Evolutionary conservation across 1,140 invertebrate genomes (phyloP).

Genomic region (Eriocheir sinensis): DNA sequence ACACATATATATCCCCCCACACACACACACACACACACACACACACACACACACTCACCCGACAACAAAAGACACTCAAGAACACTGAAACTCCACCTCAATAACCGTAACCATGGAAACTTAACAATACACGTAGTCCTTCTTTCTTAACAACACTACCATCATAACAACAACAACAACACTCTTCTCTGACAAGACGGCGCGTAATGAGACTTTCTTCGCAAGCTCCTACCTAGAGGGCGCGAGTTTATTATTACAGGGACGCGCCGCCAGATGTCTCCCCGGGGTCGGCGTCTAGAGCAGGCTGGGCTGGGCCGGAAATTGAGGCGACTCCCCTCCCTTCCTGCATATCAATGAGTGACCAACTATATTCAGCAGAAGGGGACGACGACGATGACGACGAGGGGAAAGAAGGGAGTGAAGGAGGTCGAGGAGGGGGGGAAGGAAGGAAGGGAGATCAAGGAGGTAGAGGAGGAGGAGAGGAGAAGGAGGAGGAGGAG

Average conservation of each 20-base stretch:
- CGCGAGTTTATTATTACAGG: neutral
- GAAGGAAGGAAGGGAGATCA: neutral
- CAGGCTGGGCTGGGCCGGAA: neutral
- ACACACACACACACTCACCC: neutral
- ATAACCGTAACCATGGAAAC: no score
- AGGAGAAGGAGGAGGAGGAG: conserved; percentile 19
- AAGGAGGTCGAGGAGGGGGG: neutral
- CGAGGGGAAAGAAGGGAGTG: neutral
- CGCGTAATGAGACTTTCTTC: neutral
- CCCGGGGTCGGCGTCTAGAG: neutral
- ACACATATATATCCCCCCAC: neutral
- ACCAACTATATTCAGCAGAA: neutral
- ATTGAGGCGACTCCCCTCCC: neutral
- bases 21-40: conserved; percentile 27
- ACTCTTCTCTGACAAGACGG: neutral
- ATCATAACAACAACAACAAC: neutral
- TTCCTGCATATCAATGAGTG: conserved; percentile 24
- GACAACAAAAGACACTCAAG: no score
- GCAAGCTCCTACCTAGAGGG: no score
- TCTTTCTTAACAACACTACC: no score
- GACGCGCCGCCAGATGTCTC: neutral
- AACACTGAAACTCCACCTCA: no score
- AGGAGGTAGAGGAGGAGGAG: neutral
- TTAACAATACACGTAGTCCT: no score
- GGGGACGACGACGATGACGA: neutral